Conservation (phyloP, 1,140 invertebrate genomes). For the Brachionus plicatilis region DNA sequence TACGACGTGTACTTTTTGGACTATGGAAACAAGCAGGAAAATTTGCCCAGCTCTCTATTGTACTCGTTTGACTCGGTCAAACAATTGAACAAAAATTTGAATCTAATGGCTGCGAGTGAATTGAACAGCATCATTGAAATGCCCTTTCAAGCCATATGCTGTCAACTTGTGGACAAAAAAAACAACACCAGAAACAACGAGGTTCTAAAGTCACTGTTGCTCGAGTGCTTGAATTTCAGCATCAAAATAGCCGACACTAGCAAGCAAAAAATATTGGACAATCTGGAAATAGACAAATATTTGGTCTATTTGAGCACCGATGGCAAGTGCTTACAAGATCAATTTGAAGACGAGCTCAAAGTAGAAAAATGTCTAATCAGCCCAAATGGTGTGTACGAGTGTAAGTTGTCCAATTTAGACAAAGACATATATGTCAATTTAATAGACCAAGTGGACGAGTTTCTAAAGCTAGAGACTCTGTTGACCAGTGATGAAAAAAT, state of each 20-base stretch:
- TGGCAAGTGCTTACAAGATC: background rate
- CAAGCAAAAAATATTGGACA: background rate
- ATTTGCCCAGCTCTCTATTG: background rate
- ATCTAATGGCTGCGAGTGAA: background rate
- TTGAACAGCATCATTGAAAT: background rate
- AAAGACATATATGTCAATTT: background rate
- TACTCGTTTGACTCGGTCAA: background rate
- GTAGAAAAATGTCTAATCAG: background rate
- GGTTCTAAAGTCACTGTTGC: background rate
- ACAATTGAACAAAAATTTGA: background rate
- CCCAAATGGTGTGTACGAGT: background rate
- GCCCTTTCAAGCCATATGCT: conserved; percentile 39
- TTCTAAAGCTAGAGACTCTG: background rate
- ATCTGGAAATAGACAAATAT: conserved; percentile 6
- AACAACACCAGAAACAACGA: conserved; percentile 16
- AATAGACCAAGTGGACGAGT: background rate
- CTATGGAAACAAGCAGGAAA: conserved; percentile 27
- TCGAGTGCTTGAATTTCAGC: background rate
- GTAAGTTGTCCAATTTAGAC: background rate
- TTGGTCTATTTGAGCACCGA: background rate
- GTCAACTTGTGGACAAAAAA: conserved; percentile 7
- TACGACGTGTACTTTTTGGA: conserved; percentile 24
- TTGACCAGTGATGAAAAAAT: background rate
- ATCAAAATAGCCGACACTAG: background rate
- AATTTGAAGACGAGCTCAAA: background rate